Base-by-base conservation (phyloP, 1,140 invertebrate genomes). In the Rhizoglyphus robini region DNA sequence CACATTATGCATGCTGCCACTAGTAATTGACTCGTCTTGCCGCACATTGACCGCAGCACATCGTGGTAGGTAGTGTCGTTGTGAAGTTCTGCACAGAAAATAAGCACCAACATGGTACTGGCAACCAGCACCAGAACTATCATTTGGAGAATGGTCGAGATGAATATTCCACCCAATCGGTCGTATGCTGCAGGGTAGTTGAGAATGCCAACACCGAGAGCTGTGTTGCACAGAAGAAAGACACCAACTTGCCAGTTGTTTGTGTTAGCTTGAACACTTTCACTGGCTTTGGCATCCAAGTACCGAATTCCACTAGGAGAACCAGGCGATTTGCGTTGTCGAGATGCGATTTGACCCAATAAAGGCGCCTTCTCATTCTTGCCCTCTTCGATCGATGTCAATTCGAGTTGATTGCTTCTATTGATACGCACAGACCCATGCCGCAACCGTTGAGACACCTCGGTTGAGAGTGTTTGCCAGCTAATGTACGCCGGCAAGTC, bases 181-280 rank as follows among this genome's bases (percentile, higher is more conserved):
- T 85, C 78, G 70, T 84, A 86, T 4, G 84, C 83, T 66, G 81
- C 75, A 4, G 84, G 84, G 72, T 86, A 86, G 74, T 86, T 86
- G n/a, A 86, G 76, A 4, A 86, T 74, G 18, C 84, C 84, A 54
- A 84, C 84, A 38, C 85, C 85, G 0, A 86, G 71, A 0, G 83
- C 85, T 2, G 84, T 82, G 77, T 86, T 86, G 0, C 86, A 78
- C 3, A 86, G 82, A 30, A 86, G 74, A 73, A 86, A 83, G 15
- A 83, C 77, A 18, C 83, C 82, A 3, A 79, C 78, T 66, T 81
- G 72, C 73, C 79, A 78, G 13, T 77, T 75, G 20, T 81, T 80
- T 67, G 81, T 82, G 18, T 18, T 46, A 20, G 15, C 8, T 46
- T 60, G 15, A 2, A n/a, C 30, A n/a, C 15, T 46, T 60, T 60